Conservation (phyloP, 2,113 vertebrate species). For the Phyllostomus hastatus region DNA sequence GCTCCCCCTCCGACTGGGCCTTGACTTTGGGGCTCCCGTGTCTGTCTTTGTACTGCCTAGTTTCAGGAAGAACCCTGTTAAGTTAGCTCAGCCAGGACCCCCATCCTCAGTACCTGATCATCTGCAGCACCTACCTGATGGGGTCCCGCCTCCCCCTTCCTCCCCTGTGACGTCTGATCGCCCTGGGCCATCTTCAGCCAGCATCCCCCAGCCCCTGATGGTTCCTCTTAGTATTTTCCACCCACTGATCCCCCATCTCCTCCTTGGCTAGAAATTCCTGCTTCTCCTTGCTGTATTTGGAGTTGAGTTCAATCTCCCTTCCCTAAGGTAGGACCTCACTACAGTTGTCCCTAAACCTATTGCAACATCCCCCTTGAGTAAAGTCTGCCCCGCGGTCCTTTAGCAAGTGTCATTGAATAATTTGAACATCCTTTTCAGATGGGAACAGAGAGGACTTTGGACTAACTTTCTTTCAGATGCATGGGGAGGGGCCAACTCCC, state of each 20-base stretch:
- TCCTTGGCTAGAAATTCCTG: neutral
- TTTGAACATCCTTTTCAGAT: neutral
- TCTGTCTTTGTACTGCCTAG: fast-evolving
- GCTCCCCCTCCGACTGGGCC: neutral
- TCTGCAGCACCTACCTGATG: neutral
- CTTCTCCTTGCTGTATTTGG: neutral
- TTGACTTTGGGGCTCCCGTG: fast-evolving
- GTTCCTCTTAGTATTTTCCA: neutral
- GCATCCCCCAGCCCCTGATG: neutral
- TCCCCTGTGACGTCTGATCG: neutral
- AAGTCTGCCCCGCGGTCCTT: neutral
- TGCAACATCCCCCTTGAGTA: neutral
- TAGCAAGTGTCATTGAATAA: neutral
- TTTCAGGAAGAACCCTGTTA: neutral
- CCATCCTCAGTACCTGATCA: too few species aligned
- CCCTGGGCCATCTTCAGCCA: neutral
- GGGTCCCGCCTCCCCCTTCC: neutral
- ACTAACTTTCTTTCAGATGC: neutral
- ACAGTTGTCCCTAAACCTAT: neutral
- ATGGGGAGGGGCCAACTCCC: neutral
- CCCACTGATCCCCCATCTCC: neutral
- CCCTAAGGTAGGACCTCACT: fast-evolving
- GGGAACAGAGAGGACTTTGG: neutral
- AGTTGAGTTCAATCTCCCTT: neutral
- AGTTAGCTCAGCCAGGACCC: neutral